Percentiles rank a stretch among this genome's conserved stretches.
phyloP scores from a whole-genome alignment of 1,140 invertebrate genomes.

The Drosophila guanche region DNA sequence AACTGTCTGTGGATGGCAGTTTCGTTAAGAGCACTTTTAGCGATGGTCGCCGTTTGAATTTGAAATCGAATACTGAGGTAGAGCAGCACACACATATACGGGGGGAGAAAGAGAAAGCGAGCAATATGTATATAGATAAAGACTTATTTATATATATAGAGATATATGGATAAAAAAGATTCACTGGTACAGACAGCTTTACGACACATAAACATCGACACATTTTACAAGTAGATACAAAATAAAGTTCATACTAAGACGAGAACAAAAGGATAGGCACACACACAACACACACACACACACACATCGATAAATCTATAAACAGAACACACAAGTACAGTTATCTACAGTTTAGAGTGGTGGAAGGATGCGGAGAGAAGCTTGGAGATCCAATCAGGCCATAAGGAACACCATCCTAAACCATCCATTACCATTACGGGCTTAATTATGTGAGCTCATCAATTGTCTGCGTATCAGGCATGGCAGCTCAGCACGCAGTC shows the following conservation, averaged over 20 bases:
- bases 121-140: constrained; percentile 47
- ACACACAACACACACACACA: constrained; percentile 15
- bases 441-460: constrained; percentile 69
- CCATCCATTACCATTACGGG: constrained; percentile 40
- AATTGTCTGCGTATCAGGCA: constrained; percentile 57
- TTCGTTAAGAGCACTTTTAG: constrained; percentile 84
- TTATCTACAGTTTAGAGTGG: constrained; percentile 17
- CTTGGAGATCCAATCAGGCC: constrained; percentile 22
- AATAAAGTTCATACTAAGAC: constrained; percentile 17
- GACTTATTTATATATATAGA: constrained; percentile 25
- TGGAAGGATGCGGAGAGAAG: constrained; percentile 4
- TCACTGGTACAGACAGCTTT: constrained; percentile 29
- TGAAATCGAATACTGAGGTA: constrained; percentile 76
- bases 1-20: constrained; percentile 85
- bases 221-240: constrained; percentile 13
- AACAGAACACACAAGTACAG: background rate
- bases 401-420: constrained; percentile 1
- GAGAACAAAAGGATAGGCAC: constrained; percentile 3
- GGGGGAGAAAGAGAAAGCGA: constrained; percentile 60
- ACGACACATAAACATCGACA: constrained; percentile 34
- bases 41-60: constrained; percentile 82
- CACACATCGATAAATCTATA: background rate
- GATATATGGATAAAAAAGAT: constrained; percentile 24
- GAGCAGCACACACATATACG: constrained; percentile 48
- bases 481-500: constrained; percentile 49